Conservation (phyloP, 2,888 invertebrate species). For the Phymatocera aterrima region DNA sequence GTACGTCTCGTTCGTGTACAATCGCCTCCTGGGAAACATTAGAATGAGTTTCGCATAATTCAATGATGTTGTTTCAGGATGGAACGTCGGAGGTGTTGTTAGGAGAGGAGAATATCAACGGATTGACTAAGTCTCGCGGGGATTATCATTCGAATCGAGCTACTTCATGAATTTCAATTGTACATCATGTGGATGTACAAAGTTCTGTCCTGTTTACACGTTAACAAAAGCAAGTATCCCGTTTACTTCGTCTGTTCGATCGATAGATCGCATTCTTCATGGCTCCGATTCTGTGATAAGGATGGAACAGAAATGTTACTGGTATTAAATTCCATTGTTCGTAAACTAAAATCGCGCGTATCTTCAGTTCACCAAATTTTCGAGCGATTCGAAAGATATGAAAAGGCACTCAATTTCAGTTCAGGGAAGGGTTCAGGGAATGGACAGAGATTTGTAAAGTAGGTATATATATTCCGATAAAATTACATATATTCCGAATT, state of each 20-base stretch:
- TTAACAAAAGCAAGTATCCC: no score
- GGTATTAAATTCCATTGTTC: no score
- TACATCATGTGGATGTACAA: no score
- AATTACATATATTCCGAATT: not conserved
- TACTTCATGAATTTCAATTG: constrained; percentile 4
- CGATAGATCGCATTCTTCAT: no score
- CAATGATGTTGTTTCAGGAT: not conserved
- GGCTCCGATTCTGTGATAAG: no score
- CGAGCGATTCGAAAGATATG: not conserved
- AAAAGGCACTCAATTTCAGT: not conserved
- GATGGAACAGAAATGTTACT: no score
- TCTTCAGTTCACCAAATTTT: no score
- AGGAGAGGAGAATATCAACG: not conserved
- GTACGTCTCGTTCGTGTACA: constrained; percentile 9
- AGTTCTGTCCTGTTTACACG: no score
- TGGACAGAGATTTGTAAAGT: no score
- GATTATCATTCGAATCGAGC: not conserved
- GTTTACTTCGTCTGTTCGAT: no score
- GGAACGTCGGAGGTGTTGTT: not conserved
- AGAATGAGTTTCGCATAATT: constrained; percentile 35
- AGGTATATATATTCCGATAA: no score
- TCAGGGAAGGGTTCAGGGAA: not conserved
- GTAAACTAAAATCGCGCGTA: no score
- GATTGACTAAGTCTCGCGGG: not conserved
- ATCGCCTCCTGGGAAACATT: constrained; percentile 43